Base-by-base conservation (phyloP, 2,888 invertebrate genomes). In the Tineola bisselliella region DNA sequence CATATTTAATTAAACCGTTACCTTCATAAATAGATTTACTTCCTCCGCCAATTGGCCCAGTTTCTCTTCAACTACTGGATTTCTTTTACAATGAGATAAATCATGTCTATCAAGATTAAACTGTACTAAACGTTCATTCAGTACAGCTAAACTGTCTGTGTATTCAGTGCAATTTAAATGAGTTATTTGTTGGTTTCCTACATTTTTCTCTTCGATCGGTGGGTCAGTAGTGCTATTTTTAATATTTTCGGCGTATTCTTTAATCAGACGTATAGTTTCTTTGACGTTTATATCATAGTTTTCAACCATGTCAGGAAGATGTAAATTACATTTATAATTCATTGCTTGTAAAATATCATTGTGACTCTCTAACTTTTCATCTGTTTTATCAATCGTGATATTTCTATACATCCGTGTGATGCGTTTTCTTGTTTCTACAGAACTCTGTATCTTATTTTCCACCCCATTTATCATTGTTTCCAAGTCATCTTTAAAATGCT, bases 1-100 rank as follows among this genome's bases (percentile, higher is more conserved):
- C n/a, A n/a, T n/a, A n/a, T 8, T 31, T 31, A 6, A 38, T 38
- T 3, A 38, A 38, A 38, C 10, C 10, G 2, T 38, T 68, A 84
- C 86, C 77, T 82, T 74, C 31, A 77, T 78, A 64, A 86, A 83
- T 67, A 77, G 72, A 44, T 77, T 73, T 0, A 84, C 79, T 73
- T 83, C 78, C 48, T 77, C 69, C 65, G 77, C 79, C 8, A 86
- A 65, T 30, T 75, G 71, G 17, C 69, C 65, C 54, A 86, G 64
- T 64, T 84, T 84, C 1, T 64, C 64, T 64, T 86, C 84, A 30
- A 87, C 67, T 52, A 77, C 79, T 30, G 65, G 61, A 67, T 75
- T 79, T 61, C 70, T 76, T 8, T 68, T 68, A n/a, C 63, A 67
- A 1, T 63, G 64, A 30, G 48, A 30, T n/a, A 72, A 69, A 59